A percentile compares a stretch with the other conserved stretches of the same genome.
phyloP scores from a whole-genome alignment of 1,140 invertebrate species.

The Vanessa tameamea region DNA sequence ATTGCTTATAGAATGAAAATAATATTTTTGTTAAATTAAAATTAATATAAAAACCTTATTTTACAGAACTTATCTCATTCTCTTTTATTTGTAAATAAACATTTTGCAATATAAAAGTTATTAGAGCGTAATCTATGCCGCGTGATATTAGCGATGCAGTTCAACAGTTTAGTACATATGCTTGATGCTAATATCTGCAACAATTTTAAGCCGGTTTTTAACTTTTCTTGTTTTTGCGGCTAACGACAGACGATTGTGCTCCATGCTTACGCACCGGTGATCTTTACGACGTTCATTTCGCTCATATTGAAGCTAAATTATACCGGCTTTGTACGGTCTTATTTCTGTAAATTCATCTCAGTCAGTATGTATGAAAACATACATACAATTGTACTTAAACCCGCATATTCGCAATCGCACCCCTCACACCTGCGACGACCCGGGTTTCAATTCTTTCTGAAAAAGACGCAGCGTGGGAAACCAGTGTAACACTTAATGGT shows the following conservation, averaged over 20 bases:
- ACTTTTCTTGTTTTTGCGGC: neutral
- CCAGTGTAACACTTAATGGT: neutral
- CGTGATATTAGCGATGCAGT: conserved; percentile 3
- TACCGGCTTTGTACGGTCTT: too few relatives aligned
- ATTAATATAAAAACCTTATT: too few relatives aligned
- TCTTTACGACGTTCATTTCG: too few relatives aligned
- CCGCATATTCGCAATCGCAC: neutral
- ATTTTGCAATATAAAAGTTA: conserved; percentile 16
- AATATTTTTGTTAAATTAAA: too few relatives aligned
- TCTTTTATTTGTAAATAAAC: neutral
- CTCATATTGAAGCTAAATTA: too few relatives aligned
- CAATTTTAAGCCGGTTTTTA: neutral
- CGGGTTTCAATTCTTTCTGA: neutral
- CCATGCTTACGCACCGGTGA: too few relatives aligned
- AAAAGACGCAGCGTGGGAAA: conserved; percentile 6
- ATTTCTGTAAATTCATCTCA: too few relatives aligned
- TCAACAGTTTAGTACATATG: conserved; percentile 1
- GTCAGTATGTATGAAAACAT: neutral
- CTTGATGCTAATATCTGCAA: neutral
- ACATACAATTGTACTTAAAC: neutral
- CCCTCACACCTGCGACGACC: neutral
- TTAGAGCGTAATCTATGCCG: conserved; percentile 1
- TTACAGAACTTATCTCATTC: too few relatives aligned
- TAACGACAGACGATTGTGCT: neutral
- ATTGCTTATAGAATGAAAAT: too few relatives aligned